A percentile compares a stretch with the other conserved stretches of the same genome.
Conservation (phyloP, 2,888 invertebrate genomes). For the Caenorhabditis drosophilae region DNA sequence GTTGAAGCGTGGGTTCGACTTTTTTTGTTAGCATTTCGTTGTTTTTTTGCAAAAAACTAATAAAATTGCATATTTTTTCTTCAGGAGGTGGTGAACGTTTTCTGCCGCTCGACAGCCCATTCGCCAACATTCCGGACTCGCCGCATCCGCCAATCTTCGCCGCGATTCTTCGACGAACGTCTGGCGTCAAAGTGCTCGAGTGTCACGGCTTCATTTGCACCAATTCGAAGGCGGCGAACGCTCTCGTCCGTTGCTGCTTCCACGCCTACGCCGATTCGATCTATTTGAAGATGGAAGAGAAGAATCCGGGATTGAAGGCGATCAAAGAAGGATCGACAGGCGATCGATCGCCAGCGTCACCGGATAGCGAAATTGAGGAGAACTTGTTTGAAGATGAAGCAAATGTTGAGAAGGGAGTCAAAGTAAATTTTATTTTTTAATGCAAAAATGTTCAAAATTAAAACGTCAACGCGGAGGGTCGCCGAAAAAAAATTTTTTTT, state of each 20-base stretch:
- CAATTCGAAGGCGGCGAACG: conserved; percentile 93
- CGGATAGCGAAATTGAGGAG: conserved; percentile 40
- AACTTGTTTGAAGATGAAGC: conserved; percentile 38
- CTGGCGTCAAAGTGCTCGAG: conserved; percentile 93
- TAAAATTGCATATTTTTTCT: too few species aligned
- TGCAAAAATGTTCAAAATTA: too few species aligned
- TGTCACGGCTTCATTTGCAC: conserved; percentile 98
- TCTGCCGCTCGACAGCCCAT: conserved; percentile 92
- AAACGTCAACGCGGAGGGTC: too few species aligned
- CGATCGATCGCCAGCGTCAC: conserved; percentile 40
- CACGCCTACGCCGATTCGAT: conserved; percentile 96
- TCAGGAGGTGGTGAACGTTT: conserved; percentile 75
- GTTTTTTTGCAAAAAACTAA: too few species aligned
- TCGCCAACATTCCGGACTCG: conserved; percentile 87
- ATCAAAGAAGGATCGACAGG: conserved; percentile 46
- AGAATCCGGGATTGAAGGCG: conserved; percentile 55
- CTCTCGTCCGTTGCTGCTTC: conserved; percentile 85
- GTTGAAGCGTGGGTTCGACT: too few species aligned
- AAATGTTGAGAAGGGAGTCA: conserved; percentile 30
- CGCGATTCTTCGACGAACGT: conserved; percentile 90
- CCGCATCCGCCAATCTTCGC: conserved; percentile 95
- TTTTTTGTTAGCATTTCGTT: too few species aligned
- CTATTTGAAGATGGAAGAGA: conserved; percentile 73
- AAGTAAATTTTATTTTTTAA: too few species aligned
- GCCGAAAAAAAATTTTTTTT: too few species aligned